Evolutionary conservation across 2,888 invertebrate genomes (phyloP).

Genomic region (Gymnosoma rotundatum): DNA sequence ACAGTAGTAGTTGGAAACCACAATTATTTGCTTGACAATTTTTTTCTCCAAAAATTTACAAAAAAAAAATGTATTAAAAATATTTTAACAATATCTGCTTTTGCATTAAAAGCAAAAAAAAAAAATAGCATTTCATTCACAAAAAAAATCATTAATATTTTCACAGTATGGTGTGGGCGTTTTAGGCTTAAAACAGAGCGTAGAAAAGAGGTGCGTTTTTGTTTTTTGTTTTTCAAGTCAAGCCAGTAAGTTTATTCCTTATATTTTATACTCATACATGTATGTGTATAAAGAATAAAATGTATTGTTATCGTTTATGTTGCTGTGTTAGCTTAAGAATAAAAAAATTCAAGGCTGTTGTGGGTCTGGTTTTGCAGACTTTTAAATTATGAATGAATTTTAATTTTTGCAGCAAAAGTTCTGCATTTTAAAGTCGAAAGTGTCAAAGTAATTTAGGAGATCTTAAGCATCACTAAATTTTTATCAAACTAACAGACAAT

Average conservation of each 20-base stretch:
- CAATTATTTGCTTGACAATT: constrained; percentile 60
- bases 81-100: constrained; percentile 14
- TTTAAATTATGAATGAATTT: constrained; percentile 70
- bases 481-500: background rate
- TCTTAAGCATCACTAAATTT: constrained; percentile 15
- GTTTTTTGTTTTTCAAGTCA: constrained; percentile 60
- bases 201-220: constrained; percentile 71
- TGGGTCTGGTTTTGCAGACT: constrained; percentile 63
- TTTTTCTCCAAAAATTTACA: constrained; percentile 23
- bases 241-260: constrained; percentile 61
- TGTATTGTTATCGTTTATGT: constrained; percentile 48
- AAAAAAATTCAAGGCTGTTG: constrained; percentile 73
- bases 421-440: constrained; percentile 31
- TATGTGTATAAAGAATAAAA: background rate
- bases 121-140: constrained; percentile 64
- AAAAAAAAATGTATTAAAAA: constrained; percentile 61
- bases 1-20: constrained; percentile 58
- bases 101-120: constrained; percentile 7
- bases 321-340: constrained; percentile 49
- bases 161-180: constrained; percentile 55
- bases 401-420: constrained; percentile 26
- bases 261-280: background rate
- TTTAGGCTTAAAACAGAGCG: constrained; percentile 11
- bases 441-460: constrained; percentile 49
- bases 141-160: constrained; percentile 60